These are phyloP conservation scores for Sinohyriopsis cumingii DNA, from an alignment of 2,888 invertebrate genomes.

Conservation along the genomic window DNA sequence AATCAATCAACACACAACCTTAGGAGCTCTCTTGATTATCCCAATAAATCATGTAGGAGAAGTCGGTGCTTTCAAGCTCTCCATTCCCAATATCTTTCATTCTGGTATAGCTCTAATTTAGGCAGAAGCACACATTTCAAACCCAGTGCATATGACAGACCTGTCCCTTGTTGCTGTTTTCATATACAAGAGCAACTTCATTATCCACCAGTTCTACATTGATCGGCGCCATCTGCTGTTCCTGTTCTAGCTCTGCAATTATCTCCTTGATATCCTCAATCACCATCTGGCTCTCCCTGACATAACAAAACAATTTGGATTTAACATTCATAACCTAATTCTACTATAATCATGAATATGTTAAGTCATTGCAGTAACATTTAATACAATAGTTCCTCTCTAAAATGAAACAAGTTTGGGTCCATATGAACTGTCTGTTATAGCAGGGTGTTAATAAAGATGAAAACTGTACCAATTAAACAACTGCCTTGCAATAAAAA, in stretches of 20 bases:
- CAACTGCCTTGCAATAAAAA: no score
- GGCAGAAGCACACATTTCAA: neutral
- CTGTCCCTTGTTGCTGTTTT: slow-evolving; percentile 89
- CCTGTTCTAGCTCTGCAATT: slow-evolving; percentile 75
- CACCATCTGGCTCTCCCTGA: slow-evolving; percentile 76
- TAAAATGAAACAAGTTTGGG: no score
- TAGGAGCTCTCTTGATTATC: no score
- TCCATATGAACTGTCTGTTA: no score
- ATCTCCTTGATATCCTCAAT: slow-evolving; percentile 71
- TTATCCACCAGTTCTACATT: slow-evolving; percentile 94
- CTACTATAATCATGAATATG: neutral
- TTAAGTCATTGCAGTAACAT: no score
- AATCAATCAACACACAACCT: no score
- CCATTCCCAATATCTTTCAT: neutral
- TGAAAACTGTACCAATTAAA: no score
- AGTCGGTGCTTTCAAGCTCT: neutral
- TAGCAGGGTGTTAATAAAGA: no score
- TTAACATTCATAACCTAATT: neutral
- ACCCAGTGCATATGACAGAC: slow-evolving; percentile 68
- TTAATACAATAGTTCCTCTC: no score
- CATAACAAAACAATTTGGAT: neutral
- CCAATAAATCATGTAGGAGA: neutral
- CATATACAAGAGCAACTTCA: slow-evolving; percentile 91
- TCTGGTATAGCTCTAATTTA: neutral
- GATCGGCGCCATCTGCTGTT: slow-evolving; percentile 86